phyloP scores from a whole-genome alignment of 2,888 invertebrate species.

The Elysia crispata region DNA sequence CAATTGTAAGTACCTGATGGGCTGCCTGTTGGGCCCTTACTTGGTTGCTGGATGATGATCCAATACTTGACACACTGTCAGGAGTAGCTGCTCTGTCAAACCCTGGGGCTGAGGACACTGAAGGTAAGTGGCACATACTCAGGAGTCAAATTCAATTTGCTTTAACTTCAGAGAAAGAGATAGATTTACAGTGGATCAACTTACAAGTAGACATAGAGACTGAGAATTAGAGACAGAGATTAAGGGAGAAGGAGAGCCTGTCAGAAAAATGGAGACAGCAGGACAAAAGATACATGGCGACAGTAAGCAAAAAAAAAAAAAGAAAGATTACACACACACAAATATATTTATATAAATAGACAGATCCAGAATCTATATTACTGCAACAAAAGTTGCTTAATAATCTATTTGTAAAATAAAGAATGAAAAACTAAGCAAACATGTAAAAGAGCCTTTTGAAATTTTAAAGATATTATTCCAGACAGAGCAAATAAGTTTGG shows the following conservation, averaged over 20 bases:
- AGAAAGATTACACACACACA: neutral
- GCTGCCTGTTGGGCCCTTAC: conserved; percentile 52
- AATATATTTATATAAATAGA: neutral
- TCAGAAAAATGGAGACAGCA: neutral
- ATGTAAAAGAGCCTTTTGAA: no score
- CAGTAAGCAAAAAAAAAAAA: no score
- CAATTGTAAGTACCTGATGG: conserved; percentile 40
- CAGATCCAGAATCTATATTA: no score
- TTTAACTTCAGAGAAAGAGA: neutral
- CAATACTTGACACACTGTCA: conserved; percentile 72
- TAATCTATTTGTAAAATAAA: no score
- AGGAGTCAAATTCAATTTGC: neutral
- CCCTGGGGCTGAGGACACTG: conserved; percentile 30
- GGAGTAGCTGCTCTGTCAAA: conserved; percentile 70
- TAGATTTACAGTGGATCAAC: no score
- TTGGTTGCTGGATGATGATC: conserved; percentile 65
- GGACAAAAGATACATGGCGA: no score
- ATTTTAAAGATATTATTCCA: no score
- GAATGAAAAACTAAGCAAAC: no score
- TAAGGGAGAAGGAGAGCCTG: neutral
- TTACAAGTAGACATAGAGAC: neutral
- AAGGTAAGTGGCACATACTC: no score
- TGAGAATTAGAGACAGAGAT: neutral
- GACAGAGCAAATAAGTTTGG: no score
- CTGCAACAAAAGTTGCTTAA: no score